Percentiles rank a stretch among this genome's conserved stretches.
Conservation (phyloP, 2,888 invertebrate species). For the Pterobdella sp. region DNA sequence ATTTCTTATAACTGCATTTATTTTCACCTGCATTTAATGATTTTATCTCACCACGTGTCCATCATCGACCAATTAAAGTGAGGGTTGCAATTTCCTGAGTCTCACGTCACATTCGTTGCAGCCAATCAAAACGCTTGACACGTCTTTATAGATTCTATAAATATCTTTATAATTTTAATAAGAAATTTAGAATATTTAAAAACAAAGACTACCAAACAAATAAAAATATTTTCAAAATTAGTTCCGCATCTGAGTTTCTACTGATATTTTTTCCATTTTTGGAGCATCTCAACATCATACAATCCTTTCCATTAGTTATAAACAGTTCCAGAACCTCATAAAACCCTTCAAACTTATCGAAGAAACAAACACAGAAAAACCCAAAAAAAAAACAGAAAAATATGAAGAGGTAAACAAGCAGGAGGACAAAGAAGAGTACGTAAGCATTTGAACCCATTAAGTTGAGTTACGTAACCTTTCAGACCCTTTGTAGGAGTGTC, state of each 20-base stretch:
- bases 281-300: too few relatives aligned
- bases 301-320: too few relatives aligned
- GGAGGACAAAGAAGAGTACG: background rate
- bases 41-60: slow-evolving; percentile 6
- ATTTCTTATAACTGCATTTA: too few relatives aligned
- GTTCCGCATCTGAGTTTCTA: too few relatives aligned
- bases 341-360: too few relatives aligned
- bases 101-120: background rate
- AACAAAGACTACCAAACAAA: too few relatives aligned
- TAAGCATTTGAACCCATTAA: slow-evolving; percentile 3
- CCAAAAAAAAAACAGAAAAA: too few relatives aligned
- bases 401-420: background rate
- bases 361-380: too few relatives aligned
- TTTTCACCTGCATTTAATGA: too few relatives aligned
- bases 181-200: background rate
- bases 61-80: background rate
- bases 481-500: background rate
- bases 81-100: slow-evolving; percentile 6
- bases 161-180: background rate
- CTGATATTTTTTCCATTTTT: too few relatives aligned
- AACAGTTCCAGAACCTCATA: too few relatives aligned
- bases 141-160: background rate
- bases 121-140: slow-evolving; percentile 3
- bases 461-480: slow-evolving; percentile 12
- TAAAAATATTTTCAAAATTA: too few relatives aligned